Base-by-base conservation (phyloP, 2,113 vertebrate genomes). In the Piaya cayana region DNA sequence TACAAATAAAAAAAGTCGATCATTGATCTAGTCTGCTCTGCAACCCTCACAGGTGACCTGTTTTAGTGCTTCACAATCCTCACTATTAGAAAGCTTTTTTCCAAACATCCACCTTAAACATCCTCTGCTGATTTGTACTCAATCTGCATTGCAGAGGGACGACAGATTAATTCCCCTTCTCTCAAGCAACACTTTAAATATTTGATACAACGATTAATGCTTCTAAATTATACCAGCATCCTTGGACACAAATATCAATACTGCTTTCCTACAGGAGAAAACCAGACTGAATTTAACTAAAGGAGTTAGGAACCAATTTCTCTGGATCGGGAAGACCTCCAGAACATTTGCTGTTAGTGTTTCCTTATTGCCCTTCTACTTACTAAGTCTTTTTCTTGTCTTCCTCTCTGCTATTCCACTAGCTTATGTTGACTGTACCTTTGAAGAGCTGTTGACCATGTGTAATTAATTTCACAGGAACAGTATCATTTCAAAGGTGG, bases 241-340 rank as follows among this genome's bases (percentile, higher is more conserved):
- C 63, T 53, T 45, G 55, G 85, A 45, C 80, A 86, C 47, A 90
- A 88, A 94, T 37, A 55, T 88, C 90, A 86, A 45, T 72, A 88
- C 20, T 63, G 63, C 59, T 86, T 86, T 63, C 67, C 55, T 65
- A 6, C 23, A 50, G 75, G 67, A 85, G 63, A 83, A 92, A 93
- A 88, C 45, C 11, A 27, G 30, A 77, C 88, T 64, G 93, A 47
- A 82, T 94, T 77, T 91, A 92, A 82, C 87, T 84, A n/a, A 67
- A 75, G 74, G 56, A 59, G 34, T 42, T 56, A 43, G 37, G 7
- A 94, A 65, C 65, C 29, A 52, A 49, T 72, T 82, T 70, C 52
- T 60, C 58, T 36, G 45, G 14, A 30, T 0, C 50, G 71, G 78
- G 62, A 94, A 55, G 50, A 19, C 59, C 90, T 90, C 68, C 90